Base-by-base conservation (phyloP, 2,113 vertebrate species). In the Piaya cayana region DNA sequence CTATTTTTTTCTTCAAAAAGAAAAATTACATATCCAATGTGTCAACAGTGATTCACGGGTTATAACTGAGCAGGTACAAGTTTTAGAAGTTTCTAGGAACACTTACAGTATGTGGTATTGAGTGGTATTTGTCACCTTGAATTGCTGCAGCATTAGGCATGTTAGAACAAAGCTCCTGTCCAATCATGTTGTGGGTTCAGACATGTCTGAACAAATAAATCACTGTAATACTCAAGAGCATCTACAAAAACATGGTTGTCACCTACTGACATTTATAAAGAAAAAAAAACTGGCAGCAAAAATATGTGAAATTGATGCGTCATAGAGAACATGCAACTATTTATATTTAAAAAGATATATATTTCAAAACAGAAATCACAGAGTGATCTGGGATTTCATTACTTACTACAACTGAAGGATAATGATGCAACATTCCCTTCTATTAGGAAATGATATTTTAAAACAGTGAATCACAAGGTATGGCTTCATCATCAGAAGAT, bases 121-220 rank as follows among this genome's bases (percentile, higher is more conserved):
- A 91, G 69, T 70, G 87, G 32, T 56, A 43, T 71, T 60, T 82
- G 60, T 86, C 92, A 82, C 23, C 60, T 81, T 43, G 86, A 91
- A 88, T 75, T 20, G 29, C 37, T 56, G 34, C 13, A 95, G 64
- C 42, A 77, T n/a, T 25, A 81, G 77, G 45, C 58, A 78, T 30
- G 32, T 87, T 84, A 55, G 58, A 95, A 89, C 69, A 89, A 89
- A 82, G 37, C 53, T 75, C 21, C 43, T 92, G 47, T 78, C 17
- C 43, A 47, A 79, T 23, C 47, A 68, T 1, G 0, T 34, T 59
- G 22, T 37, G 36, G 23, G 26, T 86, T 95, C 47, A 84, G 60
- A 50, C 11, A 30, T 19, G 84, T 37, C 52, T 60, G 17, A 95
- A 82, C 29, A 94, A 89, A 94, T 87, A 92, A 84, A 84, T 78